Percentiles rank a stretch among this genome's conserved stretches.
Conservation (phyloP, 1,140 invertebrate genomes). For the Hirudo medicinalis region DNA sequence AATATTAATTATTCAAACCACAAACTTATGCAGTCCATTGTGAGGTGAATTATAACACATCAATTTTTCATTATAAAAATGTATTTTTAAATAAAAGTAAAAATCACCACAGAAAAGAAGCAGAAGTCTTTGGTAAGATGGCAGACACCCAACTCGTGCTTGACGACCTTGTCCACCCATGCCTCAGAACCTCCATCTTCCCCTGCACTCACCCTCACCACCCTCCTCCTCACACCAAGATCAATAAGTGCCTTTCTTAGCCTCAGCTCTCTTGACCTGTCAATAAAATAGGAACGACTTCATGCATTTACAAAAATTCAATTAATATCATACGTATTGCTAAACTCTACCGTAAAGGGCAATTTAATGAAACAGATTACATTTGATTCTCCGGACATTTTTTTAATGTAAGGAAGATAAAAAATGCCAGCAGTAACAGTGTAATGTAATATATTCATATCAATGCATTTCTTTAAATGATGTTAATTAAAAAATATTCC, state of each 20-base stretch:
- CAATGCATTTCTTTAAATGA: too few species aligned
- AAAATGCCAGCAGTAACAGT: too few species aligned
- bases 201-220: background rate
- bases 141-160: background rate
- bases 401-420: too few species aligned
- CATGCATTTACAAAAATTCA: background rate
- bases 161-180: background rate
- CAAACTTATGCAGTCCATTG: too few species aligned
- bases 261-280: background rate
- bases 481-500: too few species aligned
- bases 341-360: background rate
- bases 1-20: background rate
- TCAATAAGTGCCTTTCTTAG: background rate
- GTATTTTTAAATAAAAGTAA: too few species aligned
- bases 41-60: too few species aligned
- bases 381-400: too few species aligned
- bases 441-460: too few species aligned
- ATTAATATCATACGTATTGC: background rate
- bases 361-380: too few species aligned
- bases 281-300: background rate
- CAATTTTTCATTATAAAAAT: too few species aligned
- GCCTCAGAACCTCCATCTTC: background rate
- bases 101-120: background rate
- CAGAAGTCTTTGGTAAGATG: background rate
- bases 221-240: background rate